A percentile compares a stretch with the other conserved stretches of the same genome.
phyloP scores from a whole-genome alignment of 2,797 vertebrate genomes.

The Garrulus glandarius region DNA sequence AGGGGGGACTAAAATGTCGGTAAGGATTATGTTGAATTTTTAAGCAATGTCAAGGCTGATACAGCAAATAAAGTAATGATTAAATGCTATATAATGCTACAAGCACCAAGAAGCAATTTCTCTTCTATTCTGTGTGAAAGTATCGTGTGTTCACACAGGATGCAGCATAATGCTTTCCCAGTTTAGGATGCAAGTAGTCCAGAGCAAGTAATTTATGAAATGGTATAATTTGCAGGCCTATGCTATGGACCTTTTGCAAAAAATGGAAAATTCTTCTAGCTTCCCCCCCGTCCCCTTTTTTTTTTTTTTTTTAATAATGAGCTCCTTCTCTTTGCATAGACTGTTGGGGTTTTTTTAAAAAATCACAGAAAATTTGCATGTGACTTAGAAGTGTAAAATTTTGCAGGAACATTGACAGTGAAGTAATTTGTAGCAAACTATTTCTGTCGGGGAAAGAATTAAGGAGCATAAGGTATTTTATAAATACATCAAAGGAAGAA shows the following conservation, averaged over 20 bases:
- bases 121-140: background rate
- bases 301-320: background rate
- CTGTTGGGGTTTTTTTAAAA: background rate
- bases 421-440: conserved; percentile 8
- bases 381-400: conserved; percentile 41
- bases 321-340: background rate
- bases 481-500: conserved; percentile 34
- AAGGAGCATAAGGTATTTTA: conserved; percentile 44
- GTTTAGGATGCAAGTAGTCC: background rate
- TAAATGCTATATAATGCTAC: background rate
- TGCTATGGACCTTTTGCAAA: background rate
- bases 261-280: background rate
- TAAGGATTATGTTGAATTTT: background rate
- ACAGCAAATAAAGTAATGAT: background rate
- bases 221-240: background rate
- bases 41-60: background rate
- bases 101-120: background rate
- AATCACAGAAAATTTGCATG: background rate
- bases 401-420: conserved; percentile 30
- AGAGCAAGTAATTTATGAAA: background rate
- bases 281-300: rapidly evolving
- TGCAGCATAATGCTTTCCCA: background rate
- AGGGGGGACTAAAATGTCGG: background rate
- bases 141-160: background rate
- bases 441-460: conserved; percentile 32